Evolutionary conservation across 1,140 invertebrate genomes (phyloP).

Genomic region (Arion vulgaris): DNA sequence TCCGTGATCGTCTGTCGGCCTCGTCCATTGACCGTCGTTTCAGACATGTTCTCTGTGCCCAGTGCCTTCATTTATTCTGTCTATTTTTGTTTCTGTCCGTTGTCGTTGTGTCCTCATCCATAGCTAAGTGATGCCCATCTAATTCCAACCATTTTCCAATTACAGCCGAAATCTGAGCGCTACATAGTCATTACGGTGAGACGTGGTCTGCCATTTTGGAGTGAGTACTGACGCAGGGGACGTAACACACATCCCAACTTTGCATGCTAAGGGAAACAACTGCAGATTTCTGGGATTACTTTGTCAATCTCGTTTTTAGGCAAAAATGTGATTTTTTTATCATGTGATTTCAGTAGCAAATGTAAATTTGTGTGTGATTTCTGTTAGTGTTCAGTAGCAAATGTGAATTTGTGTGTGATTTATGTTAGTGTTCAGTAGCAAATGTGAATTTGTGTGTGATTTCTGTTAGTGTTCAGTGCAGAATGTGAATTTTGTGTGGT

Average conservation of each 20-base stretch:
- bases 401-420: no score
- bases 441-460: no score
- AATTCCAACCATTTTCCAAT: slow-evolving; percentile 17
- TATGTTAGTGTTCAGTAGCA: no score
- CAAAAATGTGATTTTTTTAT: no score
- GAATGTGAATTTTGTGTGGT: no score
- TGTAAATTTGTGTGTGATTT: no score
- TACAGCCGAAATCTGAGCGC: neutral
- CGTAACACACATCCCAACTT: neutral
- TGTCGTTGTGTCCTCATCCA: neutral
- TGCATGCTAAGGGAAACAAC: neutral
- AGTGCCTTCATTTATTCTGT: neutral
- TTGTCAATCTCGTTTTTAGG: no score
- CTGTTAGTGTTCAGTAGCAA: no score
- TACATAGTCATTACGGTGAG: neutral
- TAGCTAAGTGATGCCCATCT: slow-evolving; percentile 1
- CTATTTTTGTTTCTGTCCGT: slow-evolving; percentile 13
- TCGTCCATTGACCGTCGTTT: neutral
- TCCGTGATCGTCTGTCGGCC: neutral
- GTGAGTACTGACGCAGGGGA: neutral
- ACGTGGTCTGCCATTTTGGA: neutral
- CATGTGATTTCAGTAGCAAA: no score
- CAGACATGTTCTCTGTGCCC: neutral
- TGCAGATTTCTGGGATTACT: neutral
- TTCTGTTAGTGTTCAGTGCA: no score